Conservation (phyloP, 2,113 vertebrate genomes). For the Peucedramus taeniatus region DNA sequence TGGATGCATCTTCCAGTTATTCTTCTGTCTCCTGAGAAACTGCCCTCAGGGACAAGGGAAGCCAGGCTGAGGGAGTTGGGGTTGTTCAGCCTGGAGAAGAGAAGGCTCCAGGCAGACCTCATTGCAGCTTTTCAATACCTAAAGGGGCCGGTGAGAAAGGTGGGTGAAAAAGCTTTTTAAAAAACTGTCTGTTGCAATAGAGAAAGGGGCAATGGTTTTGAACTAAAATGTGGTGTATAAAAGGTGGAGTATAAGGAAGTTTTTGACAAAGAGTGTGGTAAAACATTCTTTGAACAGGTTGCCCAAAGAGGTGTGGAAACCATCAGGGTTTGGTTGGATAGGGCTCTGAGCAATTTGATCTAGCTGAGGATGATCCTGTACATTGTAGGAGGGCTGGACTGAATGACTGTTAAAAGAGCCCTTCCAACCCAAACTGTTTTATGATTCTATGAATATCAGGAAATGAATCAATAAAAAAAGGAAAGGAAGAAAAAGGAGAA, state of each 20-base stretch:
- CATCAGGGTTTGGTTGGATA: neutral
- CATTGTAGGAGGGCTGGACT: neutral
- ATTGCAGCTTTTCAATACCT: neutral
- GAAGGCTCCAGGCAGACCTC: neutral
- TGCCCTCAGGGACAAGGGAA: neutral
- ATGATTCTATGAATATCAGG: neutral
- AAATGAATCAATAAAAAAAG: neutral
- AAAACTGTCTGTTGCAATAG: neutral
- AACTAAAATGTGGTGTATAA: neutral
- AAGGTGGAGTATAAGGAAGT: neutral
- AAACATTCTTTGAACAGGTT: neutral
- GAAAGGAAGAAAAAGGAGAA: neutral
- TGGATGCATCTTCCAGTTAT: neutral
- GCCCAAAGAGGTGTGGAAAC: neutral
- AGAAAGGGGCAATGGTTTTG: neutral
- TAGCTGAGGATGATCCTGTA: neutral
- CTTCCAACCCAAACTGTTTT: neutral
- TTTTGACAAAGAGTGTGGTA: neutral
- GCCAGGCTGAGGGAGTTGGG: neutral
- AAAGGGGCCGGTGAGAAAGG: neutral
- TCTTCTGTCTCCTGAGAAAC: neutral
- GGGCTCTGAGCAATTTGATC: neutral
- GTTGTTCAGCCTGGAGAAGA: neutral
- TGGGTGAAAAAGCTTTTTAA: neutral
- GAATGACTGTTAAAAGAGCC: neutral